Conservation (phyloP, 2,797 vertebrate genomes). For the Sebastolobus altivelis region DNA sequence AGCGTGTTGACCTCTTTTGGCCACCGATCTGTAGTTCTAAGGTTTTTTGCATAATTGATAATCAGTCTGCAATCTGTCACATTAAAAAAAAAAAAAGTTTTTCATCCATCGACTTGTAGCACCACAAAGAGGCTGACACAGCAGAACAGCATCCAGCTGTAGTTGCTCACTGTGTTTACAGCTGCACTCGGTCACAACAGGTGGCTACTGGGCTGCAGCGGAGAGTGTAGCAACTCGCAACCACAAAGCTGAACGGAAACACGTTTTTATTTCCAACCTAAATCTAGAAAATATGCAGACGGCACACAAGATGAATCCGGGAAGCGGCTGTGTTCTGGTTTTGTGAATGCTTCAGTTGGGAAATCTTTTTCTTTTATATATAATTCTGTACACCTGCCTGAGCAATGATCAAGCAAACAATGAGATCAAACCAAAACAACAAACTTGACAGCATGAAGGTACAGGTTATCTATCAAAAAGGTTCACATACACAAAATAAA, state of each 20-base stretch:
- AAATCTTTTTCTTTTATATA: not conserved
- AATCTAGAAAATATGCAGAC: conserved; percentile 10
- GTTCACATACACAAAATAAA: not conserved
- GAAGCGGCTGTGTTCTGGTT: not conserved
- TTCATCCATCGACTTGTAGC: not conserved
- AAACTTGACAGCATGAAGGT: not conserved
- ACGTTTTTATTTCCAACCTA: conserved; percentile 11
- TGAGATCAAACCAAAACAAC: not conserved
- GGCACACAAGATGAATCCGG: not conserved
- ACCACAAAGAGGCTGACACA: not conserved
- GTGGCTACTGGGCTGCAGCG: conserved; percentile 10
- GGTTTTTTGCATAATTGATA: not conserved
- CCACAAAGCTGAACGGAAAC: conserved; percentile 26
- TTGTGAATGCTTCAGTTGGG: not conserved
- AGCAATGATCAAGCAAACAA: not conserved
- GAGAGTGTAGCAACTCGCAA: not conserved
- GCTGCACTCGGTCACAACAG: conserved; percentile 24
- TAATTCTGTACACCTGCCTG: not conserved
- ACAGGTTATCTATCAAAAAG: too few relatives aligned
- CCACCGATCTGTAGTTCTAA: not conserved
- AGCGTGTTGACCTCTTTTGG: not conserved
- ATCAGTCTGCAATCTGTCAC: not conserved
- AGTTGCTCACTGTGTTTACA: conserved; percentile 28
- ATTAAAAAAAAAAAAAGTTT: not conserved
- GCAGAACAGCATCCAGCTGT: conserved; percentile 1